A percentile compares a stretch with the other conserved stretches of the same genome.
phyloP scores from a whole-genome alignment of 1,140 invertebrate genomes.

The Tigriopus japonicus region DNA sequence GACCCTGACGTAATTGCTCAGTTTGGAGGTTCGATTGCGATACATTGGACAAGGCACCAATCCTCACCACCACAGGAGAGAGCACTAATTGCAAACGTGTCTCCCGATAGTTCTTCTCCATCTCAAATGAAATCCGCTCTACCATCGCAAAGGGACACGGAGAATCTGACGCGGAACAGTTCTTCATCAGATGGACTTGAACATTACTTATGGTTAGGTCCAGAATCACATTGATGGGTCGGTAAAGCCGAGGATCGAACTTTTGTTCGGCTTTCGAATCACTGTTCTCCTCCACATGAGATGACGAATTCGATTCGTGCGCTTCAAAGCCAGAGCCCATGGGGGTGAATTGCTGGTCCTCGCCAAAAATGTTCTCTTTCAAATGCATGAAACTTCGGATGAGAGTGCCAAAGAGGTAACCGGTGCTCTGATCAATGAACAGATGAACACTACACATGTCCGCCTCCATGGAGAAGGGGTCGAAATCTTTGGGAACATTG shows the following conservation, averaged over 20 bases:
- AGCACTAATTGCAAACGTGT: slow-evolving; percentile 75
- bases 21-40: neutral
- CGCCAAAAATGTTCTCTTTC: slow-evolving; percentile 85
- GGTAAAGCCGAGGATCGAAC: slow-evolving; percentile 62
- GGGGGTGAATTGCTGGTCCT: slow-evolving; percentile 79
- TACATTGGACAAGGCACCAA: slow-evolving; percentile 12
- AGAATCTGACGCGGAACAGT: slow-evolving; percentile 63
- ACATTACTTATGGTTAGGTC: slow-evolving; percentile 88
- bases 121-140: slow-evolving; percentile 84
- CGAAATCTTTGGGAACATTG: slow-evolving; percentile 22
- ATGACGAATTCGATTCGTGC: neutral
- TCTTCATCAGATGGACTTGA: slow-evolving; percentile 75
- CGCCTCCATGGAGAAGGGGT: slow-evolving; percentile 25
- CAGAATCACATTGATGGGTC: slow-evolving; percentile 73
- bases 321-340: slow-evolving; percentile 37
- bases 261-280: slow-evolving; percentile 13
- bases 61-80: slow-evolving; percentile 57
- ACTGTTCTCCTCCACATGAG: neutral
- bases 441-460: slow-evolving; percentile 28
- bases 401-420: slow-evolving; percentile 29
- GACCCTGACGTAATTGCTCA: neutral
- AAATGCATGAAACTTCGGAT: slow-evolving; percentile 27
- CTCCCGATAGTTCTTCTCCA: slow-evolving; percentile 76
- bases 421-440: slow-evolving; percentile 29
- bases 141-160: slow-evolving; percentile 73